Conservation (phyloP, 2,888 invertebrate species). For the Malthinus flaveolus region DNA sequence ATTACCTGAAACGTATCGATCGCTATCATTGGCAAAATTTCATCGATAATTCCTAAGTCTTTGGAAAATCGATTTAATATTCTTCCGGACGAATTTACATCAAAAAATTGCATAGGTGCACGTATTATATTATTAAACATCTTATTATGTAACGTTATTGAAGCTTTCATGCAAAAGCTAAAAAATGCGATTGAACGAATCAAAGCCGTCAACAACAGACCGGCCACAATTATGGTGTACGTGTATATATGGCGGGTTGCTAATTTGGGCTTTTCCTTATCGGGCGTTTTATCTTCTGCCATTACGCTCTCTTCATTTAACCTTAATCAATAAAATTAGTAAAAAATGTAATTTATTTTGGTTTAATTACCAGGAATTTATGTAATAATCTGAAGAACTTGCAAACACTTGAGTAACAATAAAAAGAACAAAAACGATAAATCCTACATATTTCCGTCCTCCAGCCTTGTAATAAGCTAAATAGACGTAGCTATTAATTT, state of each 20-base stretch:
- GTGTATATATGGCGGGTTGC: constrained; percentile 50
- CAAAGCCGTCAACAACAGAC: constrained; percentile 53
- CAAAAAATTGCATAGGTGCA: constrained; percentile 71
- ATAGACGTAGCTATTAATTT: constrained; percentile 58
- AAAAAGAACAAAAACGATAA: constrained; percentile 65
- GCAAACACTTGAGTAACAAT: constrained; percentile 69
- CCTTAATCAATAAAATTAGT: constrained; percentile 38
- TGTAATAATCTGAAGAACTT: constrained; percentile 78
- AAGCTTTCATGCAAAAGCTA: constrained; percentile 57
- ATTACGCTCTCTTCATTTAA: constrained; percentile 44
- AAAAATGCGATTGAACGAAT: constrained; percentile 59
- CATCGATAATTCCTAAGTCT: constrained; percentile 66
- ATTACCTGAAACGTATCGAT: constrained; percentile 57
- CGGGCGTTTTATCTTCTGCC: constrained; percentile 8
- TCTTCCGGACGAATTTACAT: constrained; percentile 65
- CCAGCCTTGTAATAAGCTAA: constrained; percentile 72
- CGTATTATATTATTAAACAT: constrained; percentile 62
- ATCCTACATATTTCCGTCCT: constrained; percentile 65
- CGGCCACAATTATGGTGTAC: constrained; percentile 42
- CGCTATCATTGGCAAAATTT: constrained; percentile 56
- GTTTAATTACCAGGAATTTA: constrained; percentile 68
- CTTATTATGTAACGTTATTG: constrained; percentile 60
- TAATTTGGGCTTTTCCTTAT: neutral
- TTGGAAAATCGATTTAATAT: constrained; percentile 75
- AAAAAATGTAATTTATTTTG: constrained; percentile 17